These are phyloP conservation scores for Gavialis gangeticus DNA, from an alignment of 2,113 vertebrate species.

Conservation along the genomic window DNA sequence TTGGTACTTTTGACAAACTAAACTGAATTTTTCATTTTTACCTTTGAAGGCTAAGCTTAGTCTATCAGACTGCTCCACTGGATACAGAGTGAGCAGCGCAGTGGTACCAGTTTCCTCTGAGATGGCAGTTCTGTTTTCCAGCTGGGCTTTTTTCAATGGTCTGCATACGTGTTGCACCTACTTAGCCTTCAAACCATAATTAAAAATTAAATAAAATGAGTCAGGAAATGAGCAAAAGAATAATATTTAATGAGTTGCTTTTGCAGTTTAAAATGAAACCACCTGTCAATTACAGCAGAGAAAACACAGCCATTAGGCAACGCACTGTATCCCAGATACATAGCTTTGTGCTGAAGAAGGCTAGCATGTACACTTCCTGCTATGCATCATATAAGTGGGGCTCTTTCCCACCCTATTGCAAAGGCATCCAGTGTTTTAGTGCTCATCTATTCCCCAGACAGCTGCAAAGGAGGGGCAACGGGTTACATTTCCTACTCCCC, in stretches of 20 bases:
- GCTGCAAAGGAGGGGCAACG: background rate
- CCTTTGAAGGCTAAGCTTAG: background rate
- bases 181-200: background rate
- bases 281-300: background rate
- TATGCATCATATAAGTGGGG: background rate
- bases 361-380: background rate
- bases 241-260: background rate
- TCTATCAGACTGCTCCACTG: background rate
- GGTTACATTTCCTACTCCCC: background rate
- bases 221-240: background rate
- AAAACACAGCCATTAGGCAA: background rate
- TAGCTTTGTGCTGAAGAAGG: background rate
- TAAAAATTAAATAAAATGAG: background rate
- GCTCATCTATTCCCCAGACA: background rate
- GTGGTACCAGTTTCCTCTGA: background rate
- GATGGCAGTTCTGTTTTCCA: background rate
- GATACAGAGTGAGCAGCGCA: background rate
- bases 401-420: background rate
- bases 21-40: background rate
- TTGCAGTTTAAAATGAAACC: background rate
- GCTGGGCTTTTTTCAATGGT: background rate
- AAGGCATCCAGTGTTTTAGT: background rate
- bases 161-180: background rate
- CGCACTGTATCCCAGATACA: background rate
- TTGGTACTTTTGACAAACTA: background rate